Conservation (phyloP, 2,888 invertebrate genomes). For the Tridacna crocea region DNA sequence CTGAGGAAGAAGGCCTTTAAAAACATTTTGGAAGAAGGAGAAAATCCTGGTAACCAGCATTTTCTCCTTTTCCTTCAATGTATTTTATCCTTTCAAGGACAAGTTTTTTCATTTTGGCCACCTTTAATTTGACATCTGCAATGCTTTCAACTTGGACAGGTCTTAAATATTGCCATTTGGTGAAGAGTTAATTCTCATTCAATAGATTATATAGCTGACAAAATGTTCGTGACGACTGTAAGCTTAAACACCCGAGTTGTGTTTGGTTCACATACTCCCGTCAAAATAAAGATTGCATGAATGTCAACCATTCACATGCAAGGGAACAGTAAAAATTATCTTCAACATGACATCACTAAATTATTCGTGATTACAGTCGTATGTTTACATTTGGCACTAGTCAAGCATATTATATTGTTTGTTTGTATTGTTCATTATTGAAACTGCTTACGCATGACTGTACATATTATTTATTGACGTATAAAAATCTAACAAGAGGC, state of each 20-base stretch:
- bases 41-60: no score
- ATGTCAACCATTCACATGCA: slow-evolving; percentile 36
- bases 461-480: no score
- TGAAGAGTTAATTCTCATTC: no score
- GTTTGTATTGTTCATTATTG: background rate
- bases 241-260: slow-evolving; percentile 18
- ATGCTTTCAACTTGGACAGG: no score
- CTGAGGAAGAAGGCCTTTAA: no score
- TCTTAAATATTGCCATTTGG: background rate
- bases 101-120: no score
- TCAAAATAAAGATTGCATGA: slow-evolving; percentile 56
- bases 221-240: slow-evolving; percentile 38
- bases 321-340: slow-evolving; percentile 39
- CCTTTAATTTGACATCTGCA: no score
- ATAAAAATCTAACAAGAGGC: no score
- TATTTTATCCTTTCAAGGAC: no score
- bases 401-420: background rate
- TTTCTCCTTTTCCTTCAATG: no score
- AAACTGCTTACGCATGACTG: background rate
- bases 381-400: slow-evolving; percentile 1
- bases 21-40: no score
- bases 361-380: slow-evolving; percentile 14
- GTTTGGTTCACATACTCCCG: slow-evolving; percentile 5
- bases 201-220: background rate
- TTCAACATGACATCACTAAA: slow-evolving; percentile 31